Conservation (phyloP, 2,113 vertebrate species). For the Alethe diademata region DNA sequence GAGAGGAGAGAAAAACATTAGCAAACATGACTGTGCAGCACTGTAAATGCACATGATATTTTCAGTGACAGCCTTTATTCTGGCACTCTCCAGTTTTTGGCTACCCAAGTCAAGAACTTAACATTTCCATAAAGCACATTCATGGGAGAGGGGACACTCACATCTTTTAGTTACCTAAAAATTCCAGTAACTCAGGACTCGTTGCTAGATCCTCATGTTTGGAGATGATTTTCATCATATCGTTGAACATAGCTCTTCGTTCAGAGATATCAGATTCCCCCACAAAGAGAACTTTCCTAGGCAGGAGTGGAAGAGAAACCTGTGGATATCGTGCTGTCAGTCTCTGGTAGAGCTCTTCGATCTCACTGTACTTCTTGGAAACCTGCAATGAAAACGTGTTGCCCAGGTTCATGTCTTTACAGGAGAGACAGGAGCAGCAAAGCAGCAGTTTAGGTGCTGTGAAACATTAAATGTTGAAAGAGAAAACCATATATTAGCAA, state of each 20-base stretch:
- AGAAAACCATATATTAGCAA: not conserved
- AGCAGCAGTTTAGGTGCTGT: not conserved
- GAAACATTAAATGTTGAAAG: not conserved
- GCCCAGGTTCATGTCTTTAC: not conserved
- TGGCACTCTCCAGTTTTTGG: not conserved
- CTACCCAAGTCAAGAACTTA: not conserved
- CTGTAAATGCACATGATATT: not conserved
- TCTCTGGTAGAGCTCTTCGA: conserved; percentile 81
- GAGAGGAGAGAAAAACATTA: not conserved
- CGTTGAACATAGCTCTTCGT: conserved; percentile 75
- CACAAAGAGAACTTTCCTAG: conserved; percentile 84
- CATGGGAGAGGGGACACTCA: not conserved
- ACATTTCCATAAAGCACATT: not conserved
- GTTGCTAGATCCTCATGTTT: conserved; percentile 73
- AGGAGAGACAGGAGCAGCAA: not conserved
- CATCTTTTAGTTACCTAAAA: conserved; percentile 77
- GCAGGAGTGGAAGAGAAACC: conserved; percentile 75
- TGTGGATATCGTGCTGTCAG: conserved; percentile 67
- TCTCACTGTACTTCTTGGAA: conserved; percentile 87
- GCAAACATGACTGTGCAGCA: not conserved
- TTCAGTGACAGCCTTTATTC: not conserved
- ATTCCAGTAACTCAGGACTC: conserved; percentile 81
- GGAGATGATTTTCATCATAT: conserved; percentile 79
- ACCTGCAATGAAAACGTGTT: conserved; percentile 71
- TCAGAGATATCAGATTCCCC: conserved; percentile 84